phyloP scores from a whole-genome alignment of 2,113 vertebrate genomes.

The rabbit (Oryctolagus cuniculus) region DNA sequence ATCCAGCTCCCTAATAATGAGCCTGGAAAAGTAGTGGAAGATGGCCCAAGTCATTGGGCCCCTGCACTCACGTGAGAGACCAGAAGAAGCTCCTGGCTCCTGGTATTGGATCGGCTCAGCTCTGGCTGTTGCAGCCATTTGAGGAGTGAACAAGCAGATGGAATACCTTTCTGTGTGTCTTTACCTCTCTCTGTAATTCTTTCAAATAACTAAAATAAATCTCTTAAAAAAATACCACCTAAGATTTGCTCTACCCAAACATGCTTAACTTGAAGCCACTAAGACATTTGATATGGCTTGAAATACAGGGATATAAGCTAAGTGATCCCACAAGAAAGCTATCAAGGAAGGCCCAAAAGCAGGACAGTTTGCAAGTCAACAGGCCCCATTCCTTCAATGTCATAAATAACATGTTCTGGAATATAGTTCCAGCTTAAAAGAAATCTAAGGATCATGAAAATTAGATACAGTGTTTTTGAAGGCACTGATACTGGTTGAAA shows the following conservation, averaged over 20 bases:
- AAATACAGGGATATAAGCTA: background rate
- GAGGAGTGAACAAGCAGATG: no score
- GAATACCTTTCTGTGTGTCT: no score
- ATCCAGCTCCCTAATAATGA: no score
- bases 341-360: background rate
- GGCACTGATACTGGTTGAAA: background rate
- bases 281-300: background rate
- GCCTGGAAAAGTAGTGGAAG: no score
- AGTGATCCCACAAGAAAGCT: background rate
- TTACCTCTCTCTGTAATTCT: no score
- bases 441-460: background rate
- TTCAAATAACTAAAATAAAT: no score
- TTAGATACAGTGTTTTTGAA: background rate
- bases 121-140: no score
- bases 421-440: background rate
- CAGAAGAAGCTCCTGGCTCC: no score
- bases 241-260: background rate
- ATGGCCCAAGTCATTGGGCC: no score
- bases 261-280: background rate
- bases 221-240: background rate
- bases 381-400: background rate
- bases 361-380: background rate
- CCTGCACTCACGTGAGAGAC: no score
- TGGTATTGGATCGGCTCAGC: no score
- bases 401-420: background rate